Base-by-base conservation (phyloP, 2,113 vertebrate species). In the Elephas maximus region DNA sequence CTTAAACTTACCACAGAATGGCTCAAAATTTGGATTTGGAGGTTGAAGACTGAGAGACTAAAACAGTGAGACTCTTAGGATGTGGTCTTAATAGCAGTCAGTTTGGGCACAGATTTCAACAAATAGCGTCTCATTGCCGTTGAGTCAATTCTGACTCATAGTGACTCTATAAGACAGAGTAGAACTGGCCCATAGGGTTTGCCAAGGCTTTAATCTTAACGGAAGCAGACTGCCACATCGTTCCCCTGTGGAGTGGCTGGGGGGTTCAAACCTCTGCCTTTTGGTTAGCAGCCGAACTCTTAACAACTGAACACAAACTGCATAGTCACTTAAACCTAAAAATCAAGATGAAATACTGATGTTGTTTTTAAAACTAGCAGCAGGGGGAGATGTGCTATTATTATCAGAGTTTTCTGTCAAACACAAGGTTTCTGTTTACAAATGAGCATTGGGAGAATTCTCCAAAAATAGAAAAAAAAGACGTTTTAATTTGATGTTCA, bases 311-410 rank as follows among this genome's bases (percentile, higher is more conserved):
- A 9, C 48, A 48, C 53, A 57, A 57, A 12, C 53, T 57, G 37
- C 4, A 8, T 6, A 57, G 51, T 6, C 17, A 74, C 23, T 71
- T 51, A n/a, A 73, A 89, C 44, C 74, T 41, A 78, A 71, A 88
- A 48, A 57, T 37, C 30, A 4, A 28, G 3, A 44, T 26, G 71
- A 86, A 90, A 51, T 20, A 57, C 12, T 4, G 6, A 24, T 0
- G 0, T 14, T 23, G 92, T 96, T 91, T 37, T 48, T 10, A 11
- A 83, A 0, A 1, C 53, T 81, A 96, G 88, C 99, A 98, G 98
- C 94, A 99, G 98, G 85, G 98, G 98, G 98, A 98, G 96, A 90
- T 96, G 69, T 97, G 73, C 82, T 91, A 67, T 44, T 21, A 80
- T 30, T 6, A 45, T 24, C 17, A 92, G 8, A 76, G 20, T n/a